Evolutionary conservation across 2,113 vertebrate species (phyloP).

Genomic region (Centrocercus urophasianus): DNA sequence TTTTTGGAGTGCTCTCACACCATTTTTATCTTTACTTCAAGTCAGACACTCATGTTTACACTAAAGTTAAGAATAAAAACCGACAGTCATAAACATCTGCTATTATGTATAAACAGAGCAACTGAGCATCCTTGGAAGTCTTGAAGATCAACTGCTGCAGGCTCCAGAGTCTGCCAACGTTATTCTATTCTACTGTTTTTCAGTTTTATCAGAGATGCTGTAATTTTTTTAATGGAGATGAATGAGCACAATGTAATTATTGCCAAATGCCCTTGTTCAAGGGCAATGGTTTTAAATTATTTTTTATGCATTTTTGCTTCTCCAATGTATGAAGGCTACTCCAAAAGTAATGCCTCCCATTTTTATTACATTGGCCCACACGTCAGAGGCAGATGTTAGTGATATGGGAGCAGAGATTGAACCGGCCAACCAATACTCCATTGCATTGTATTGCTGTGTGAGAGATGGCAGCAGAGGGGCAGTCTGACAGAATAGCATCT

Average conservation of each 20-base stretch:
- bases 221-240: not conserved
- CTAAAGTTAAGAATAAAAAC: not conserved
- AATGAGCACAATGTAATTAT: not conserved
- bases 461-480: not conserved
- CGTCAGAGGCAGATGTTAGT: not conserved
- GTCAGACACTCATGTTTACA: not conserved
- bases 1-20: not conserved
- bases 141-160: not conserved
- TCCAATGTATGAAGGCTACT: not conserved
- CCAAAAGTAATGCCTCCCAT: not conserved
- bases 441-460: not conserved
- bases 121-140: not conserved
- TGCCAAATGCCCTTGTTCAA: too few relatives aligned
- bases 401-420: not conserved
- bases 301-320: conserved; percentile 1
- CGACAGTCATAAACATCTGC: not conserved
- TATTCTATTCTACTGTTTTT: not conserved
- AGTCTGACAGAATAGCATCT: too few relatives aligned
- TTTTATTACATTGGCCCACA: not conserved
- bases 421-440: not conserved
- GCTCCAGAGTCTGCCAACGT: not conserved
- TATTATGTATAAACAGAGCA: not conserved
- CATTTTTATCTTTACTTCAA: not conserved
- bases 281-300: not conserved
- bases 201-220: not conserved